phyloP scores from a whole-genome alignment of 2,113 vertebrate genomes.

The Hystrix cristata region DNA sequence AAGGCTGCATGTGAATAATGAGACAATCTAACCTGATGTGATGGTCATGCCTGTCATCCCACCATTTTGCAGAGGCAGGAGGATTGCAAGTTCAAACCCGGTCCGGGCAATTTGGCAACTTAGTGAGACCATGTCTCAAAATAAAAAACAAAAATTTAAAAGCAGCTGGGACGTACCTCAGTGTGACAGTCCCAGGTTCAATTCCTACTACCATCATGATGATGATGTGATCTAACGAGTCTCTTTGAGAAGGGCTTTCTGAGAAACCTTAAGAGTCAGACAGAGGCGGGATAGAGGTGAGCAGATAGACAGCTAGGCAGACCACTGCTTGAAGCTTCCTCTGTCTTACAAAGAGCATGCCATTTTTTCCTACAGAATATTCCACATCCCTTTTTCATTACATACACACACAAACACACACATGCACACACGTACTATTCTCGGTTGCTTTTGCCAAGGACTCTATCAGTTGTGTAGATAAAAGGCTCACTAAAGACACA shows the following conservation, averaged over 20 bases:
- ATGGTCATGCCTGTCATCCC: background rate
- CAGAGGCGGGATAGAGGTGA: background rate
- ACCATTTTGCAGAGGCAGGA: background rate
- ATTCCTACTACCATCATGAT: background rate
- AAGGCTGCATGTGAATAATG: background rate
- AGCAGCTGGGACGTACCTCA: background rate
- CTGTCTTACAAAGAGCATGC: background rate
- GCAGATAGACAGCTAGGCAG: background rate
- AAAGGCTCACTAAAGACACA: constrained; percentile 74
- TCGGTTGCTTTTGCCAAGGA: constrained; percentile 70
- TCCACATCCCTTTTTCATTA: background rate
- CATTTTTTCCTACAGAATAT: background rate
- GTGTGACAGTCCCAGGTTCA: background rate
- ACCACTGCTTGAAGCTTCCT: background rate
- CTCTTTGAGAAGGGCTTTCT: background rate
- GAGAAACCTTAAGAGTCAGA: background rate
- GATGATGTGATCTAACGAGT: background rate
- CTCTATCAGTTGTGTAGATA: constrained; percentile 76
- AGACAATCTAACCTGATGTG: background rate
- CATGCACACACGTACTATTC: constrained; percentile 69
- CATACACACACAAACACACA: constrained; percentile 52
- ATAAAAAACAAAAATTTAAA: background rate
- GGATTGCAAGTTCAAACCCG: background rate
- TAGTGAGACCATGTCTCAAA: background rate
- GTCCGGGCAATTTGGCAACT: background rate